Conservation (phyloP, 2,797 vertebrate genomes). For the Acrocephalus scirpaceus region DNA sequence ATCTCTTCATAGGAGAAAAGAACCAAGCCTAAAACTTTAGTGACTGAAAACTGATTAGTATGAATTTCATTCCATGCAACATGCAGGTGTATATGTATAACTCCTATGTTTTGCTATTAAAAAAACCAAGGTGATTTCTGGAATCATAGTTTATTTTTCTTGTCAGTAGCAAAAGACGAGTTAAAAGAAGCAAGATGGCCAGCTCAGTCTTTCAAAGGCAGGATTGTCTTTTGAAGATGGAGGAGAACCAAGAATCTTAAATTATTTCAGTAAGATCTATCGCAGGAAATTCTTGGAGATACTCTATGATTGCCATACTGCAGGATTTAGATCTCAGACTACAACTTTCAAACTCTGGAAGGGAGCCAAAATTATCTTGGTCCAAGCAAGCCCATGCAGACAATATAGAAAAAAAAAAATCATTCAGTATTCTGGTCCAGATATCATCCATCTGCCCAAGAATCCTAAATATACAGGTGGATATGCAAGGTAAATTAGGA, state of each 20-base stretch:
- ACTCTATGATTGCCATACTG: not conserved
- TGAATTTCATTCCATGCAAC: not conserved
- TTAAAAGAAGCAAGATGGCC: not conserved
- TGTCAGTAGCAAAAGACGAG: not conserved
- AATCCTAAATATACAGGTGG: not conserved
- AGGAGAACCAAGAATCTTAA: not conserved
- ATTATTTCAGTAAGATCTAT: not conserved
- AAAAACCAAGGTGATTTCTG: not conserved
- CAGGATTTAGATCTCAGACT: not conserved
- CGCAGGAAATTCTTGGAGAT: not conserved
- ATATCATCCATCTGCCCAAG: not conserved
- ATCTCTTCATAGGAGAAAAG: not conserved
- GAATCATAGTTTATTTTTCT: not conserved
- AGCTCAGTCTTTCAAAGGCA: not conserved
- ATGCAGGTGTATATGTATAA: fast-evolving
- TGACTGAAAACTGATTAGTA: not conserved
- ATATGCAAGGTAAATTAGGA: not conserved
- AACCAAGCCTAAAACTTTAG: not conserved
- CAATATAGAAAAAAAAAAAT: not conserved
- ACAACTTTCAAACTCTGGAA: not conserved
- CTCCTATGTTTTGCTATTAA: not conserved
- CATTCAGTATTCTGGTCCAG: not conserved
- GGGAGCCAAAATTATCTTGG: not conserved
- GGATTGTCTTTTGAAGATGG: not conserved
- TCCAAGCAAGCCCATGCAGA: not conserved